These are phyloP conservation scores for Drosophila virilis DNA, from an alignment of 1,140 invertebrate species.

Conservation along the genomic window DNA sequence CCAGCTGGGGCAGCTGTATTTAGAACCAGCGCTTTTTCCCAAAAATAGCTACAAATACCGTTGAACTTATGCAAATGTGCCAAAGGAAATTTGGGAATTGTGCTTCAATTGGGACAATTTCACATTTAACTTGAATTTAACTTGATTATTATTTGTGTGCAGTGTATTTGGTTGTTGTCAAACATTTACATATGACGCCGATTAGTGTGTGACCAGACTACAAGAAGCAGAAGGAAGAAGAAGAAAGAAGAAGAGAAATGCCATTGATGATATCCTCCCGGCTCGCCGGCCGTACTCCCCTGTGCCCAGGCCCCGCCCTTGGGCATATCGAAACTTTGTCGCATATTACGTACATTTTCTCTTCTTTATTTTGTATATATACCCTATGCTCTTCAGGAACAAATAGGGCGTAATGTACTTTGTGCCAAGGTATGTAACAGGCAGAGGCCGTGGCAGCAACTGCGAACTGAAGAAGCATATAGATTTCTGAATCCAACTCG, in stretches of 20 bases:
- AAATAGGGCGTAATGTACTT: too few relatives aligned
- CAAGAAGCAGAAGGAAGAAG: constrained; percentile 8
- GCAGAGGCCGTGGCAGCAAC: too few relatives aligned
- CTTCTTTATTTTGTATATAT: too few relatives aligned
- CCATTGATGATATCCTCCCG: constrained; percentile 26
- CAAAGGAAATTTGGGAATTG: too few relatives aligned
- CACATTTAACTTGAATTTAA: not conserved
- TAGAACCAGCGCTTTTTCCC: too few relatives aligned
- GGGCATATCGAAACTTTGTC: constrained; percentile 12
- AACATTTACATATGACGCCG: constrained; percentile 40
- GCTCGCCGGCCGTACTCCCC: not conserved
- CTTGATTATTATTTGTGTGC: not conserved
- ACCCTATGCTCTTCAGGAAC: too few relatives aligned
- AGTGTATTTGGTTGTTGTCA: constrained; percentile 24
- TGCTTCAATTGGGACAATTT: not conserved
- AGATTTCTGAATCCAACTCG: too few relatives aligned
- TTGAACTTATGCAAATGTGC: too few relatives aligned
- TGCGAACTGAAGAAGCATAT: too few relatives aligned
- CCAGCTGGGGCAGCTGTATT: too few relatives aligned
- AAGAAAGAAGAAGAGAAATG: not conserved
- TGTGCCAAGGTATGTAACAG: too few relatives aligned
- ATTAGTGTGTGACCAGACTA: constrained; percentile 22
- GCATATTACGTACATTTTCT: constrained; percentile 1
- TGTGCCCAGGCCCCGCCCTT: not conserved
- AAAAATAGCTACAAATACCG: too few relatives aligned